Conservation (phyloP, 2,113 vertebrate species). For the Dromaius novaehollandiae region DNA sequence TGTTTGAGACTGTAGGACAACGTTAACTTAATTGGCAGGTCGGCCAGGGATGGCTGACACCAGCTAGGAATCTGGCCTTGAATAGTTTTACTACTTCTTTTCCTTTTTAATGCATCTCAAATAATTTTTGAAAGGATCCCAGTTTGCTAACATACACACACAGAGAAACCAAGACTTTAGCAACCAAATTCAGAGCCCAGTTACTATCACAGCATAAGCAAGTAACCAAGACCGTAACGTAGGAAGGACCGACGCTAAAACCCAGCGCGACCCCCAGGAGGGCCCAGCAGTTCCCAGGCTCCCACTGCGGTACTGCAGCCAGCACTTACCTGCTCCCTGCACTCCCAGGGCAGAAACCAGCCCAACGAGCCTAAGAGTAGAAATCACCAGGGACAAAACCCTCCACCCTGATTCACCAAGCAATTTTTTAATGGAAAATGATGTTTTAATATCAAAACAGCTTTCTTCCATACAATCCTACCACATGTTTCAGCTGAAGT, state of each 20-base stretch:
- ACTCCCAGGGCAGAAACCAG: background rate
- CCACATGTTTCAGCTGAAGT: background rate
- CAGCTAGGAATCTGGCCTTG: background rate
- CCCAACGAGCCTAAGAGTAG: background rate
- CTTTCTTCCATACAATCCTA: background rate
- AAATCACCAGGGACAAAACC: background rate
- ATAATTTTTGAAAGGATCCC: background rate
- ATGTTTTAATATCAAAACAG: background rate
- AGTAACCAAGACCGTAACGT: background rate
- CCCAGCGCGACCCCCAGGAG: fast-evolving
- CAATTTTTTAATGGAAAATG: background rate
- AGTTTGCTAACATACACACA: background rate
- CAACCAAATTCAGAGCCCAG: background rate
- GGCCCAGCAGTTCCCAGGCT: fast-evolving
- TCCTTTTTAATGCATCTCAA: background rate
- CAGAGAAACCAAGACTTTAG: background rate
- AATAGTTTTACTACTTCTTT: background rate
- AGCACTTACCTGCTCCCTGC: background rate
- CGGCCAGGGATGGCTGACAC: background rate
- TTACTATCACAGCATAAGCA: background rate
- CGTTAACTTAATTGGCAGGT: fast-evolving
- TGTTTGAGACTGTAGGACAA: background rate
- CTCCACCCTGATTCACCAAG: background rate
- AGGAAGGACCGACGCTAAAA: background rate
- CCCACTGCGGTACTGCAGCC: background rate